Evolutionary conservation across 2,113 vertebrate species (phyloP), one percentile per base, ranked within the genome.

Genomic region (Malaclemys terrapin): DNA sequence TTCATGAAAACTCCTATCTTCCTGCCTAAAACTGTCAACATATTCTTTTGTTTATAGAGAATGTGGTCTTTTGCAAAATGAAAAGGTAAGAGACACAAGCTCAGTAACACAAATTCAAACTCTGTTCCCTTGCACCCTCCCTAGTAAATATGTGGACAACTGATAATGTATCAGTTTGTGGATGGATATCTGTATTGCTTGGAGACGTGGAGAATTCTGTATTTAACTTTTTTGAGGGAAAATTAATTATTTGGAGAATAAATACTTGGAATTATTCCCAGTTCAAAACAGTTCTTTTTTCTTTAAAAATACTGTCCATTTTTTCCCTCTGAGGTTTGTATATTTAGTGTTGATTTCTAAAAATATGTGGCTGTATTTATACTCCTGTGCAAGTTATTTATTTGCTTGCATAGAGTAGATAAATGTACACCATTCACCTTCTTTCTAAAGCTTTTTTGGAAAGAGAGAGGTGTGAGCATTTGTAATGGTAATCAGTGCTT

Each of bases 41-140:
- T 99, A 99, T 99, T 99, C 99, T 99, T 99, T 99, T 99, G 99
- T 99, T 99, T 99, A 99, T 99, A 99, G 99, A 99, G 99, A 99
- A 99, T 99, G 99, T 99, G 99, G 99, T 99, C 99, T 99, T 99
- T 99, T 99, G 99, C 99, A 99, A 99, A 99, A 99, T 99, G 99
- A 99, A 98, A 99, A 99, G 99, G 99, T 99, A 99, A 99, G 99
- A 99, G 98, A 99, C 99, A 98, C 98, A 99, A 99, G 99, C 98
- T 99, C 99, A 99, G 99, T 99, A 99, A 99, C 99, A 99, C 99
- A 97, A 98, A 99, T 99, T 98, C 98, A 98, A 99, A 99, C 98
- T 99, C 98, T 98, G 98, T 98, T 98, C 98, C 98, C 98, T 98
- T 98, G 95, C 98, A 98, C 98, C 98, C 98, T 98, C 98, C 98